phyloP scores from a whole-genome alignment of 2,888 invertebrate species.

The Corythucha ciliata region DNA sequence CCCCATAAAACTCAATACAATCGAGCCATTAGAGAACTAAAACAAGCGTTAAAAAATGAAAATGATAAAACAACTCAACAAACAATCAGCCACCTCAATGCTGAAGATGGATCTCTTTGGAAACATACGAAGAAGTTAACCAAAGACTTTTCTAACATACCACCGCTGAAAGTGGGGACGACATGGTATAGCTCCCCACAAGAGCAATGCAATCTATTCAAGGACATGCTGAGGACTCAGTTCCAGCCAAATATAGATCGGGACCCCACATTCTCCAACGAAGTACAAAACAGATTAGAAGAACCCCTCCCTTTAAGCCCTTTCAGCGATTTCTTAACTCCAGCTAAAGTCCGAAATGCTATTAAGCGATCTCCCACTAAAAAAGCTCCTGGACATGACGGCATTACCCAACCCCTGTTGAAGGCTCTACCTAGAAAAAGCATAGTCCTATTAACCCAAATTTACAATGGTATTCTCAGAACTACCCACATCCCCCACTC shows the following conservation, averaged over 20 bases:
- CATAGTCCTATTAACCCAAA: not conserved
- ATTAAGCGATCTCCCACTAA: not conserved
- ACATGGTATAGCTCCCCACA: not conserved
- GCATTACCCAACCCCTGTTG: conserved; percentile 5
- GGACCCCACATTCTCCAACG: conserved; percentile 3
- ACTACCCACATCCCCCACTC: too few species aligned
- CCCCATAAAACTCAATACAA: conserved; percentile 14
- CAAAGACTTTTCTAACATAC: not conserved
- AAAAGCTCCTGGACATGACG: conserved; percentile 7
- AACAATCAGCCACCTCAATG: not conserved
- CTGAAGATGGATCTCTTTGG: conserved; percentile 1
- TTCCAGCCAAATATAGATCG: not conserved
- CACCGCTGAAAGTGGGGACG: not conserved
- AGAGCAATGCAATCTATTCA: not conserved
- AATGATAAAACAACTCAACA: not conserved
- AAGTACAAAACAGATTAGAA: not conserved
- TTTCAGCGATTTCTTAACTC: conserved; percentile 2
- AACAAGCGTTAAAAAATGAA: not conserved
- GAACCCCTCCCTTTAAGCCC: not conserved
- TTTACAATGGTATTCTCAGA: not conserved
- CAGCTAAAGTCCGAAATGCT: conserved; percentile 1
- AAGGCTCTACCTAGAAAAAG: conserved; percentile 8
- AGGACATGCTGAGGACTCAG: not conserved
- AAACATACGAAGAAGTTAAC: not conserved
- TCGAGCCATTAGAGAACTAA: conserved; percentile 12